These are phyloP conservation scores for Chrysolina americana DNA, from an alignment of 2,888 invertebrate species.

Conservation along the genomic window DNA sequence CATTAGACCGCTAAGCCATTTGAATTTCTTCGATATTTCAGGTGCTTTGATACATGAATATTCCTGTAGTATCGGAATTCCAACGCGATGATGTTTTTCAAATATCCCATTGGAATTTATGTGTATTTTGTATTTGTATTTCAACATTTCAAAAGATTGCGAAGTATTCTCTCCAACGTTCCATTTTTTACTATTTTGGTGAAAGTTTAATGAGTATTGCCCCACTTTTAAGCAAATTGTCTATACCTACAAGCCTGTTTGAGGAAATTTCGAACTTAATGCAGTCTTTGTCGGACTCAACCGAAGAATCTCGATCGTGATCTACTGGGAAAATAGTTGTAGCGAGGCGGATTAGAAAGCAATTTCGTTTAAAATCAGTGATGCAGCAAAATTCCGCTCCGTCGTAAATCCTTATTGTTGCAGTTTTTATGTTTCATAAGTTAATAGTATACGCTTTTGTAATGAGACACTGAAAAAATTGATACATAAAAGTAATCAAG, in stretches of 20 bases:
- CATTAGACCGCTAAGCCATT: too few species aligned
- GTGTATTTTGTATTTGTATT: too few species aligned
- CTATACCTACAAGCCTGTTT: background rate
- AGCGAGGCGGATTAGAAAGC: constrained; percentile 40
- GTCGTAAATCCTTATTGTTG: constrained; percentile 45
- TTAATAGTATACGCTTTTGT: constrained; percentile 38
- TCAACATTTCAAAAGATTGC: too few species aligned
- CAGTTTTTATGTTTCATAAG: constrained; percentile 46
- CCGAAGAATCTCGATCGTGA: constrained; percentile 30
- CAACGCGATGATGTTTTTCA: too few species aligned
- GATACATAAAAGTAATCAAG: constrained; percentile 42
- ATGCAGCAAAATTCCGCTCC: constrained; percentile 47
- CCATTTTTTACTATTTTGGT: too few species aligned
- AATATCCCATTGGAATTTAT: too few species aligned
- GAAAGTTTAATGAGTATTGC: too few species aligned
- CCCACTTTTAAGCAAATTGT: too few species aligned
- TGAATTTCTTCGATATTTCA: too few species aligned
- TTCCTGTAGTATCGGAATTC: too few species aligned
- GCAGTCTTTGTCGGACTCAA: background rate
- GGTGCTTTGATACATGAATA: too few species aligned
- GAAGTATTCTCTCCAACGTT: too few species aligned
- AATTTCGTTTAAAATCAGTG: constrained; percentile 45
- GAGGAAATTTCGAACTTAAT: background rate
- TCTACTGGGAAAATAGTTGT: constrained; percentile 36
- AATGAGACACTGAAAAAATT: constrained; percentile 44